Base-by-base conservation (phyloP, 2,113 vertebrate species). In the Ailuropoda melanoleuca region DNA sequence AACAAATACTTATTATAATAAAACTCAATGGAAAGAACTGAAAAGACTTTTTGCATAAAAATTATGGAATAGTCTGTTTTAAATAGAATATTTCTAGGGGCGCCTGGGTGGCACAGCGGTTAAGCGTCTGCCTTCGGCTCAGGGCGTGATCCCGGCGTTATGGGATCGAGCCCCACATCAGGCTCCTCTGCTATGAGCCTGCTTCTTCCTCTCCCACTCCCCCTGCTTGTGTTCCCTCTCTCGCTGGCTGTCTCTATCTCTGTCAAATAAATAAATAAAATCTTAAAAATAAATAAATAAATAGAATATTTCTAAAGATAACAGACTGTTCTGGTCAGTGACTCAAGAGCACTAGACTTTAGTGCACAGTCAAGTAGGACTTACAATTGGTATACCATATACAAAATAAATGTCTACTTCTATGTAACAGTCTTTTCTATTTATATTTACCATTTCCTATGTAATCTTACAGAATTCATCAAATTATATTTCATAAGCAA, bases 71-170 rank as follows among this genome's bases (percentile, higher is more conserved):
- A 91, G 12, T 93, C 66, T 88, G 8, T 53, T 37, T 95, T 93
- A 88, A 93, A 66, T 62, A 89, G 50, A 60, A 9, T 85, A 96
- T 70, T 97, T 97, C 89, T 93, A 86, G n/a, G n/a, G n/a, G n/a
- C n/a, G n/a, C n/a, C n/a, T n/a, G n/a, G n/a, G n/a, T n/a, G n/a
- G n/a, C n/a, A n/a, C n/a, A n/a, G n/a, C n/a, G n/a, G n/a, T n/a
- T n/a, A n/a, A n/a, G n/a, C n/a, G n/a, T n/a, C n/a, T n/a, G n/a
- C n/a, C n/a, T n/a, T n/a, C n/a, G n/a, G n/a, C n/a, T n/a, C n/a
- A n/a, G n/a, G n/a, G n/a, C n/a, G n/a, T n/a, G n/a, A n/a, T n/a
- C n/a, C n/a, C n/a, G n/a, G n/a, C n/a, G n/a, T n/a, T n/a, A n/a
- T n/a, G n/a, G n/a, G n/a, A n/a, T n/a, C n/a, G n/a, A n/a, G n/a